Evolutionary conservation across 2,888 invertebrate genomes (phyloP), one percentile per base, ranked within the genome.

Genomic region (Spisula subtruncata): DNA sequence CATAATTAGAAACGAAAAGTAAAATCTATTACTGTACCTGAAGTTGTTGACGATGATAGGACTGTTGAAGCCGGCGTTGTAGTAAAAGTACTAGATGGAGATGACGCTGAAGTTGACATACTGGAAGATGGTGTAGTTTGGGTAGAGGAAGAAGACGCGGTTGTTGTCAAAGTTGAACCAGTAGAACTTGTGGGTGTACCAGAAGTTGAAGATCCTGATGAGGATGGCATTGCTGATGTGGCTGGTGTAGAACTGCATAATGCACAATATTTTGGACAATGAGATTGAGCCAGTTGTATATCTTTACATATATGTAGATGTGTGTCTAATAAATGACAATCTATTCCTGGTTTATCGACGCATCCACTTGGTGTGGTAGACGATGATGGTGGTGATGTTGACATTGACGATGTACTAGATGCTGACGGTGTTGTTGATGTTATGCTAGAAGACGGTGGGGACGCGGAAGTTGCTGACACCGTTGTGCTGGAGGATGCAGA

Each of bases 221-320:
- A 10, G 32, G 87, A 41, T 20, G 87, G 60, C 35, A 41, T 12
- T 35, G 48, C 20, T 8, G 41, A 41, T 8, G 41, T 41, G 41
- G 80, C 35, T 41, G 89, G 81, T 20, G 86, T 83, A 46, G 87
- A 51, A n/a, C 83, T 75, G 86, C 92, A 92, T 80, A 90, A 32
- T 4, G 89, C 90, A 71, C 92, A 92, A 51, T 89, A 92, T 16
- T 83, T 87, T 20, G 87, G 80, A 86, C 92, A 92, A 32, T 92
- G 90, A 12, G 66, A n/a, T 8, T 81, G 83, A 32, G 92, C 88
- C 4, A 89, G 75, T 5, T 81, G 80, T 20, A 46, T 56, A 82
- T 90, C 80, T 18, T 60, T 29, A 81, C 92, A 92, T 16, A 91
- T 83, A 12, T 87, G 60, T 1, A 91, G 86, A 18, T 79, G 88